Conservation (phyloP, 2,888 invertebrate genomes). For the Eustalomyia histrio region DNA sequence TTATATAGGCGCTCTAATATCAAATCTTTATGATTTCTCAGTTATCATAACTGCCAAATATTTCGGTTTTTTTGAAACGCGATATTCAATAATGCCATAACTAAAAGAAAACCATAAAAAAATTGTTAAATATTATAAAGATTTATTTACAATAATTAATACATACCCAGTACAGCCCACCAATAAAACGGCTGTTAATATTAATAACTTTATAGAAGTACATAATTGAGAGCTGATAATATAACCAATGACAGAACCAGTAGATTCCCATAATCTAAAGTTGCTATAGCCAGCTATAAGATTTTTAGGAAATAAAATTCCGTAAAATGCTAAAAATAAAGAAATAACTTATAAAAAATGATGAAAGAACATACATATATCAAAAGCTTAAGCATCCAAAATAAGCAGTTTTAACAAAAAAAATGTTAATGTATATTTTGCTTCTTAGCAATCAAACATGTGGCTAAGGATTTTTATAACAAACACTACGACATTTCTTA, state of each 20-base stretch:
- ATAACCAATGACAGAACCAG: constrained; percentile 93
- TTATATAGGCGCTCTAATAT: no score
- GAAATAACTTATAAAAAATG: constrained; percentile 16
- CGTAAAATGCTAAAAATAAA: constrained; percentile 85
- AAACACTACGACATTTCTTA: no score
- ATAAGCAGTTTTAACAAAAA: background rate
- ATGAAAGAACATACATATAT: background rate
- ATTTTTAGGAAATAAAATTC: constrained; percentile 90
- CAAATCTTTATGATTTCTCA: constrained; percentile 56
- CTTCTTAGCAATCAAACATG: no score
- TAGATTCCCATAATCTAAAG: constrained; percentile 94
- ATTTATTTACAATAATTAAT: no score
- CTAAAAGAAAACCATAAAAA: constrained; percentile 69
- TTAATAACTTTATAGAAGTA: constrained; percentile 85
- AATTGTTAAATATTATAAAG: no score
- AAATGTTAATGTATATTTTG: no score
- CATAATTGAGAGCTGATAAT: constrained; percentile 88
- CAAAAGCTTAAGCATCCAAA: background rate
- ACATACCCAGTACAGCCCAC: constrained; percentile 87
- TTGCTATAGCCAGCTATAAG: constrained; percentile 96
- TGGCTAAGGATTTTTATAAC: no score
- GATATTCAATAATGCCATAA: constrained; percentile 76
- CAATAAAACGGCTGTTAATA: constrained; percentile 84
- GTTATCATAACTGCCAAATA: constrained; percentile 71
- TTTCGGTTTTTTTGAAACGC: constrained; percentile 73